Evolutionary conservation across 2,888 invertebrate species (phyloP).

Genomic region (Adela reaumurella): DNA sequence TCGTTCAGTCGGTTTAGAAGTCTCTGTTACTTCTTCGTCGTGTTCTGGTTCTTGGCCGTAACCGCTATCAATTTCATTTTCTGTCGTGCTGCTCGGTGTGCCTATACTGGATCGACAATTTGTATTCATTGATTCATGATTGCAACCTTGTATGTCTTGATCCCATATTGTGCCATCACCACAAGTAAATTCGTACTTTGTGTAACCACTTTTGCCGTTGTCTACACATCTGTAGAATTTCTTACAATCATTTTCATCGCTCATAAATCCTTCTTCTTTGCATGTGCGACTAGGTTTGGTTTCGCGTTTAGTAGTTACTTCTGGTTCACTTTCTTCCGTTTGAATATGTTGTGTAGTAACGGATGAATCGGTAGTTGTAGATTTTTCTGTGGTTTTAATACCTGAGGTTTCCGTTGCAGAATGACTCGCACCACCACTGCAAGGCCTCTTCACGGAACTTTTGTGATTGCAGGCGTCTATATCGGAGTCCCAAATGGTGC

Average conservation of each 20-base stretch:
- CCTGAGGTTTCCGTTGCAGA: background rate
- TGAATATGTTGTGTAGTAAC: background rate
- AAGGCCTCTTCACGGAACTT: conserved; percentile 29
- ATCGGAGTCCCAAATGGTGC: conserved; percentile 67
- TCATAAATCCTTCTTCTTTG: conserved; percentile 42
- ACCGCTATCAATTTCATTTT: conserved; percentile 15
- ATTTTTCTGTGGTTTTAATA: background rate
- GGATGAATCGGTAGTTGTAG: background rate
- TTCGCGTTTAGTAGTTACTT: background rate
- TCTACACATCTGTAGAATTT: conserved; percentile 50
- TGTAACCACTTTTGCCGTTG: conserved; percentile 37
- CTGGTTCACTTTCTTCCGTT: background rate
- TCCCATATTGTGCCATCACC: conserved; percentile 61
- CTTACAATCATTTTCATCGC: conserved; percentile 39
- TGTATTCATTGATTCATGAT: conserved; percentile 47
- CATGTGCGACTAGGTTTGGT: conserved; percentile 20
- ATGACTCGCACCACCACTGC: background rate
- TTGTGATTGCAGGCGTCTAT: conserved; percentile 54
- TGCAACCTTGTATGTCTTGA: conserved; percentile 44
- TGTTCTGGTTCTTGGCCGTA: background rate
- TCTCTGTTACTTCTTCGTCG: conserved; percentile 6
- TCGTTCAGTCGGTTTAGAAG: background rate
- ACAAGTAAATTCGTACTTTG: conserved; percentile 53
- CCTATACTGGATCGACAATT: conserved; percentile 16
- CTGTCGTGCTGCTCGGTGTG: conserved; percentile 11